These are phyloP conservation scores for Bovichtus variegatus DNA, from an alignment of 2,797 vertebrate species.

Conservation along the genomic window DNA sequence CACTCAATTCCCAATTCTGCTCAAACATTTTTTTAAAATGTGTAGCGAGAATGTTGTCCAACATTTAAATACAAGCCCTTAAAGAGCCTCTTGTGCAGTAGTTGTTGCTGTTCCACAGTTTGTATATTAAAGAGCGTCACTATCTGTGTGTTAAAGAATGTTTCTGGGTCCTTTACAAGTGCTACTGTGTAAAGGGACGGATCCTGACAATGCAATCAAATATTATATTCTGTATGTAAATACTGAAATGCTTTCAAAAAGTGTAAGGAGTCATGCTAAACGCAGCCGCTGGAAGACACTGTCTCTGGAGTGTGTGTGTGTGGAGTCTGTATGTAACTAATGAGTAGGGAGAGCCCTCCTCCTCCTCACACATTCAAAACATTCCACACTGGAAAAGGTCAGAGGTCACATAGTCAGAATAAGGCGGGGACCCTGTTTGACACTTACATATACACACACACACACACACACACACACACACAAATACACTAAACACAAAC, in stretches of 20 bases:
- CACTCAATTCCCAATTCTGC: not conserved
- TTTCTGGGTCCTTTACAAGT: slow-evolving; percentile 14
- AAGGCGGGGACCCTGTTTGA: slow-evolving; percentile 58
- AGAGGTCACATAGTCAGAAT: slow-evolving; percentile 68
- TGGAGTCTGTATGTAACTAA: slow-evolving; percentile 21
- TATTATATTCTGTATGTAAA: not conserved
- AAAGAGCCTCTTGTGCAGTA: not conserved
- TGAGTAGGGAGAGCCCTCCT: slow-evolving; percentile 59
- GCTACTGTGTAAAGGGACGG: not conserved
- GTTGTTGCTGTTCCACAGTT: not conserved
- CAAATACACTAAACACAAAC: not conserved
- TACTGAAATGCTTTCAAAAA: slow-evolving; percentile 5
- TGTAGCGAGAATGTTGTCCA: not conserved
- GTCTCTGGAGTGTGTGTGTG: slow-evolving; percentile 4
- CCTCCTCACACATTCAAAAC: slow-evolving; percentile 77
- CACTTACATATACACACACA: slow-evolving; percentile 29
- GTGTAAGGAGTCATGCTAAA: slow-evolving; percentile 19
- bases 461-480: slow-evolving; percentile 21
- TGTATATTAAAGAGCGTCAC: not conserved
- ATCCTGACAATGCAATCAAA: not conserved
- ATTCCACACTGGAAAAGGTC: slow-evolving; percentile 79
- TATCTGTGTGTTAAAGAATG: not conserved
- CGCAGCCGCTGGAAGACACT: slow-evolving; percentile 39
- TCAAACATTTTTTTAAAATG: not conserved
- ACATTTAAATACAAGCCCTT: not conserved